Conservation (phyloP, 1,140 invertebrate species). For the Drosophila subobscura region DNA sequence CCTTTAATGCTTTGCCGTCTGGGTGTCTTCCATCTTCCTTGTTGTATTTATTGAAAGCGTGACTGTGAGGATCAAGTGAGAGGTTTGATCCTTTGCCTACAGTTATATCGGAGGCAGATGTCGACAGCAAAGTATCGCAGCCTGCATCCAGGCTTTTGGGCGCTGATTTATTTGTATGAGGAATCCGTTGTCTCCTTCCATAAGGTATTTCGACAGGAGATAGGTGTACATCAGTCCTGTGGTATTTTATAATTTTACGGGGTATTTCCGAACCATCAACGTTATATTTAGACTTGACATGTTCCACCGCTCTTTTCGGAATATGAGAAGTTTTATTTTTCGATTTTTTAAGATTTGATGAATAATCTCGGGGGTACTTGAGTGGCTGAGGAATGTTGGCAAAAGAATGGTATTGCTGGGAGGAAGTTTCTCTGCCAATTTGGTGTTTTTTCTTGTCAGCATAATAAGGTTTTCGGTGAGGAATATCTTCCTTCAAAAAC, state of each 20-base stretch:
- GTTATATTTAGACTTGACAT: not conserved
- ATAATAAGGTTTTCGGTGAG: not conserved
- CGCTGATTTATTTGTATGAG: not conserved
- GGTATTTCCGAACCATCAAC: constrained; percentile 38
- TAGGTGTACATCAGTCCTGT: not conserved
- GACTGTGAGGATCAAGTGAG: not conserved
- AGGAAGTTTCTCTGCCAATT: not conserved
- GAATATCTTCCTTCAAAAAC: not conserved
- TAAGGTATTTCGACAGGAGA: constrained; percentile 40
- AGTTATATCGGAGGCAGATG: not conserved
- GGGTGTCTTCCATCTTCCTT: not conserved
- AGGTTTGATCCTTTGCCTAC: not conserved
- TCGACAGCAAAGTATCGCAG: not conserved
- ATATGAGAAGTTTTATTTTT: not conserved
- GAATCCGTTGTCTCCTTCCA: constrained; percentile 5
- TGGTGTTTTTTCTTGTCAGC: not conserved
- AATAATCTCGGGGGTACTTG: not conserved
- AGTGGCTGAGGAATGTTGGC: not conserved
- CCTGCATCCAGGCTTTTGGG: constrained; percentile 17
- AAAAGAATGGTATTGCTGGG: not conserved
- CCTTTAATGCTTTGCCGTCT: not conserved
- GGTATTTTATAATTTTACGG: constrained; percentile 14
- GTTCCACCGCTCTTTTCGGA: constrained; percentile 19
- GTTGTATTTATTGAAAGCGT: not conserved
- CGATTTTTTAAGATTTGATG: not conserved